phyloP scores from a whole-genome alignment of 1,140 invertebrate genomes.

The Maniola jurtina region DNA sequence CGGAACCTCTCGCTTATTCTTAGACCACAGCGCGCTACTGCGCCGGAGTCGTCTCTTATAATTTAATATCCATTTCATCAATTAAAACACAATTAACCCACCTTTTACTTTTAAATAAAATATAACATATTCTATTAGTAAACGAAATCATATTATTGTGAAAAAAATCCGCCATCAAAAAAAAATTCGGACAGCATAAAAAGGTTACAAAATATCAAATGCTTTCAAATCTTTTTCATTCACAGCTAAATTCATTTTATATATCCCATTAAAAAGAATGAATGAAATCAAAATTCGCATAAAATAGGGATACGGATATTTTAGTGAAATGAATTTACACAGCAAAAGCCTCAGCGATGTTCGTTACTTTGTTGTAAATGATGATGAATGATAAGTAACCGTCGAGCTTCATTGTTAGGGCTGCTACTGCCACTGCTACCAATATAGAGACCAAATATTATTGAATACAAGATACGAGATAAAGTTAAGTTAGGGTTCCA shows the following conservation, averaged over 20 bases:
- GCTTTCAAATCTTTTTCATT: background rate
- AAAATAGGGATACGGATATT: background rate
- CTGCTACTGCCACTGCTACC: background rate
- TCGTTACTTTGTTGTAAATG: conserved; percentile 4
- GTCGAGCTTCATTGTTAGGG: background rate
- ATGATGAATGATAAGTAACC: conserved; percentile 6
- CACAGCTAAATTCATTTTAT: background rate
- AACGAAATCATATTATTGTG: too few species aligned
- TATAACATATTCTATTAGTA: too few species aligned
- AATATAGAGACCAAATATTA: background rate
- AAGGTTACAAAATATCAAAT: background rate
- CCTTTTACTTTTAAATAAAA: too few species aligned
- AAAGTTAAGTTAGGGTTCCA: too few species aligned
- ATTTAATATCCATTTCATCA: too few species aligned
- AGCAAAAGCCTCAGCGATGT: conserved; percentile 3
- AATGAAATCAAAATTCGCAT: conserved; percentile 1
- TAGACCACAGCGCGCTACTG: too few species aligned
- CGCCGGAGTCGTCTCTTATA: too few species aligned
- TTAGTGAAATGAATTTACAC: background rate
- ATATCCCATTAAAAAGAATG: background rate
- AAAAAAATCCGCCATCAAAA: too few species aligned
- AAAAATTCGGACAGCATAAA: too few species aligned
- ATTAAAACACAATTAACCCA: too few species aligned
- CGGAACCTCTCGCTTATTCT: too few species aligned
- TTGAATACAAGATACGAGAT: background rate